Evolutionary conservation across 2,113 vertebrate genomes (phyloP), one percentile per base, ranked within the genome.

Genomic region (Sitta europaea): DNA sequence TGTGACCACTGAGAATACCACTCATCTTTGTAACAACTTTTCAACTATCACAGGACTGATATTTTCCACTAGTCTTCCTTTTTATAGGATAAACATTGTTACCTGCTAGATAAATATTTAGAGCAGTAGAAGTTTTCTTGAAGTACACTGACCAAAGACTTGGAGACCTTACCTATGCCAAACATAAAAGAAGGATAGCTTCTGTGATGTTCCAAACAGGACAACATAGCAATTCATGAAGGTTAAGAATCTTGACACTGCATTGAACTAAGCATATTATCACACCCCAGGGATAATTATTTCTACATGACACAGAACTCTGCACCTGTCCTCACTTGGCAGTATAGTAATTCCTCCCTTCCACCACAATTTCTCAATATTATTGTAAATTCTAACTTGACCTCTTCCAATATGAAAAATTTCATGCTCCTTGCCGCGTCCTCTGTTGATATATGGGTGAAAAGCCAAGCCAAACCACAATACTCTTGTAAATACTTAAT

Each of bases 41-140:
- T 70, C 17, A 35, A 2, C 8, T 36, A 31, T 5, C 65, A 57
- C 3, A 10, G 0, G 2, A 58, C 29, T 14, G 18, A 0, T 22
- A 23, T 8, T 63, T 88, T 88, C 58, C 20, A 63, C 6, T 4
- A 18, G 27, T 17, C 13, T 19, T 74, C 31, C 43, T 71, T 89
- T 80, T 31, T 10, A 74, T 3, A 80, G 17, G 9, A 57, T 25
- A 35, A 78, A 43, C 9, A 48, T 9, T 4, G 12, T 33, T 43
- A 94, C 4, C 27, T 61, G 43, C 5, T 42, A 68, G 9, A 55
- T 45, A 67, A 58, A 3, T 59, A 73, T 11, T 76, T 13, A 33
- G 3, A 79, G 18, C 2, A 72, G 10, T 0, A 23, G 9, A 75
- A 58, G 24, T 55, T 47, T 77, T 61, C 38, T 24, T 57, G 4